Conservation (phyloP, 2,797 vertebrate species). For the Catamblyrhynchus diadema region DNA sequence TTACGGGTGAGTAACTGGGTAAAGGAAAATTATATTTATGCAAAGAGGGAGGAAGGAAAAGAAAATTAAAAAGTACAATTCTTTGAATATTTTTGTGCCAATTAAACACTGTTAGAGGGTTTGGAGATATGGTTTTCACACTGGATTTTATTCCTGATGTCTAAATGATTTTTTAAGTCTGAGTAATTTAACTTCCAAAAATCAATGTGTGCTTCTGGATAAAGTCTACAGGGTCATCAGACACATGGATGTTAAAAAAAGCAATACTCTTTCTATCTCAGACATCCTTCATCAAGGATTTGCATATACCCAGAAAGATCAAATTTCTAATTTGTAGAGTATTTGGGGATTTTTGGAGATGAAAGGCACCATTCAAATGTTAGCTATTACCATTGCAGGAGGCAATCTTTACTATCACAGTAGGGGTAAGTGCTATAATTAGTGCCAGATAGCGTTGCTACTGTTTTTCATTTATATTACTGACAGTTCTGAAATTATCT, state of each 20-base stretch:
- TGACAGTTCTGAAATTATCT: constrained; percentile 14
- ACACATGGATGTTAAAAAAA: not conserved
- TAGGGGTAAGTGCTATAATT: not conserved
- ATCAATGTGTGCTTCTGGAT: not conserved
- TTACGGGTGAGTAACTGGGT: not conserved
- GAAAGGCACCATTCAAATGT: not conserved
- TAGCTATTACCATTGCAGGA: not conserved
- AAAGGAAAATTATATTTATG: not conserved
- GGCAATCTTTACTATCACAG: not conserved
- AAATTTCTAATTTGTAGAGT: not conserved
- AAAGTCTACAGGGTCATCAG: not conserved
- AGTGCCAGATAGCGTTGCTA: not conserved
- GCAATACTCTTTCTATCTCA: not conserved
- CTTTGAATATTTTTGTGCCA: not conserved
- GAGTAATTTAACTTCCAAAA: not conserved
- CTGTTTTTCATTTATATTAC: constrained; percentile 1
- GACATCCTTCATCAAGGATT: not conserved
- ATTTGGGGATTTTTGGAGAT: not conserved
- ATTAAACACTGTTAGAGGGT: not conserved
- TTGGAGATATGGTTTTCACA: not conserved
- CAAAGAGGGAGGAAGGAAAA: not conserved
- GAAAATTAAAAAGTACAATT: not conserved
- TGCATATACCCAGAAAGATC: not conserved
- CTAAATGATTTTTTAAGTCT: not conserved
- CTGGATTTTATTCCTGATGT: not conserved